phyloP scores from a whole-genome alignment of 2,113 vertebrate species.

The Psilopsiagon aurifrons region DNA sequence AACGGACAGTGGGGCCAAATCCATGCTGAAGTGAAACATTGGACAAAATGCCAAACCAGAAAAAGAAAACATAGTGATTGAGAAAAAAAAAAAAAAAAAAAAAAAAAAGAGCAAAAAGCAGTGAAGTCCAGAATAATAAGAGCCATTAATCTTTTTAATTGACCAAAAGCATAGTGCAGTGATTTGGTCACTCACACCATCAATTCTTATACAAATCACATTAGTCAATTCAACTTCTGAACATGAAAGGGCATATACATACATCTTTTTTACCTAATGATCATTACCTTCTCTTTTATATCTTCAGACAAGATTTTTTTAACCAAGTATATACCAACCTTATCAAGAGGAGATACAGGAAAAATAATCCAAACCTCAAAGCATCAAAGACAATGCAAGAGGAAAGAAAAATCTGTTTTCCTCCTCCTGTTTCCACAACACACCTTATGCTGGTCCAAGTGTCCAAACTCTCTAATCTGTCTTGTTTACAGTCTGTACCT shows the following conservation, averaged over 20 bases:
- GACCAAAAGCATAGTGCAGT: neutral
- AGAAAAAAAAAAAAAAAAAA: too few relatives aligned
- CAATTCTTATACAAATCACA: neutral
- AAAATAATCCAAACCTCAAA: constrained; percentile 25
- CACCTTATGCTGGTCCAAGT: neutral
- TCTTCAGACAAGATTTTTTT: neutral
- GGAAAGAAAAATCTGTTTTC: constrained; percentile 6
- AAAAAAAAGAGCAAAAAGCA: neutral
- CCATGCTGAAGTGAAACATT: neutral
- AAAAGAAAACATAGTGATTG: neutral
- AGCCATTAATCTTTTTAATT: neutral
- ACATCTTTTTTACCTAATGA: neutral
- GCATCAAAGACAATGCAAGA: neutral
- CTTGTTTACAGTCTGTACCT: neutral
- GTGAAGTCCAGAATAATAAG: neutral
- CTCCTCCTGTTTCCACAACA: neutral
- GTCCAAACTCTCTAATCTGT: constrained; percentile 6
- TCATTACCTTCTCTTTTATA: neutral
- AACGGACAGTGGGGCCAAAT: neutral
- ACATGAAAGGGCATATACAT: neutral
- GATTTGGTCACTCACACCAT: neutral
- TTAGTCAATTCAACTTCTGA: neutral
- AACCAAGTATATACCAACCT: neutral
- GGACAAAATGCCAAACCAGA: neutral
- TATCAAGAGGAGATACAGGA: neutral